Evolutionary conservation across 2,888 invertebrate species (phyloP).

Genomic region (Tryphoninae sp.): DNA sequence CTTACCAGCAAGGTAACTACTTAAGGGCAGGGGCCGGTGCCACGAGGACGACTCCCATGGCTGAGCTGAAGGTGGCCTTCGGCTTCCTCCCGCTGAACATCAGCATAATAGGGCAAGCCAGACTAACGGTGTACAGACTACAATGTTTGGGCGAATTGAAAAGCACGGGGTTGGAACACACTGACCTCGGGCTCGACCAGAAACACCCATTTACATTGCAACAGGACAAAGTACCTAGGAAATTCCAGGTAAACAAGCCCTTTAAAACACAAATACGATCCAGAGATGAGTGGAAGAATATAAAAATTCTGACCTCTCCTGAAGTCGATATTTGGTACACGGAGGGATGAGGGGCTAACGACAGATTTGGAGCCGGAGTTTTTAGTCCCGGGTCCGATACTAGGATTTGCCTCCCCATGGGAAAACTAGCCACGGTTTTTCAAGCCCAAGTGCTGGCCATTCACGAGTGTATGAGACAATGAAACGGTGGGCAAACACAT

Average conservation of each 20-base stretch:
- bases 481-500: background rate
- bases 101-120: background rate
- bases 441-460: constrained; percentile 3
- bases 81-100: too few species aligned
- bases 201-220: background rate
- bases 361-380: background rate
- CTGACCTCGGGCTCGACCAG: background rate
- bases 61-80: too few species aligned
- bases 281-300: background rate
- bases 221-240: background rate
- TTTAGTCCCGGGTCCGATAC: background rate
- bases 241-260: constrained; percentile 3
- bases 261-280: background rate
- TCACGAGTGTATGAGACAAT: background rate
- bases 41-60: too few species aligned
- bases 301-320: background rate
- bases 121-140: constrained; percentile 3
- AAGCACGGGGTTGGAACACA: constrained; percentile 4
- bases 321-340: background rate
- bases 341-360: background rate
- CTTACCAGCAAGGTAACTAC: background rate
- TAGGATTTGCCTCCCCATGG: constrained; percentile 4
- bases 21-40: background rate
- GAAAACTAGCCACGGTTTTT: background rate
- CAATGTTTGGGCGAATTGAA: background rate